Base-by-base conservation (phyloP, 1,140 invertebrate genomes). In the Euglossa dilemma region DNA sequence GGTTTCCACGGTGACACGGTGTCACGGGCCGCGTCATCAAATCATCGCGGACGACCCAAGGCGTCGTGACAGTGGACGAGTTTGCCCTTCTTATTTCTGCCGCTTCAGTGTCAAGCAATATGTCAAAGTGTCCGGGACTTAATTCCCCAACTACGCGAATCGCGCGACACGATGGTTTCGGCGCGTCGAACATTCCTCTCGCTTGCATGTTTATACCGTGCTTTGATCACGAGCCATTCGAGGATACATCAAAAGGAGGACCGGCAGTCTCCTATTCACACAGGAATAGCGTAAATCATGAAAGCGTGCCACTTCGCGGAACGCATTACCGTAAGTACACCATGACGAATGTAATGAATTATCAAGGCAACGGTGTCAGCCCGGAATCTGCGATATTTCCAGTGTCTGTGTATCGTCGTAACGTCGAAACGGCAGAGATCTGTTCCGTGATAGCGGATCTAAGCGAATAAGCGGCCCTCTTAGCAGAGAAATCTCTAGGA, bases 251-350 rank as follows among this genome's bases (percentile, higher is more conserved):
- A 61, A 73, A 78, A 72, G 82, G 47, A 80, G 20, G 66, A 76
- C 63, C 64, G 25, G 28, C 45, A 52, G 72, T 66, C 57, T 59
- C 23, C 54, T 82, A 67, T 64, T 82, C 63, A 76, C 54, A 57
- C 63, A 59, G 80, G 25, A n/a, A 36, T 7, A 66, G n/a, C 79
- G 43, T 82, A 50, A 82, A 82, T 82, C 80, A 76, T 76, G 80
- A 82, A 82, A 82, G 80, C 73, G 45, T 47, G 54, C 20, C 54
- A 59, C 52, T 82, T 82, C 45, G 54, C 54, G 80, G 25, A 57
- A 56, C 25, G 45, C 73, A 76, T 82, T 82, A 76, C 45, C n/a
- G 28, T 82, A 82, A 82, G 52, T 59, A 76, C 73, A 28, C 45
- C 45, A 59, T 52, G 52, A 76, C 72, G 54, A 82, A 57, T 59